phyloP scores from a whole-genome alignment of 2,888 invertebrate species.

The Pandemis heparana region DNA sequence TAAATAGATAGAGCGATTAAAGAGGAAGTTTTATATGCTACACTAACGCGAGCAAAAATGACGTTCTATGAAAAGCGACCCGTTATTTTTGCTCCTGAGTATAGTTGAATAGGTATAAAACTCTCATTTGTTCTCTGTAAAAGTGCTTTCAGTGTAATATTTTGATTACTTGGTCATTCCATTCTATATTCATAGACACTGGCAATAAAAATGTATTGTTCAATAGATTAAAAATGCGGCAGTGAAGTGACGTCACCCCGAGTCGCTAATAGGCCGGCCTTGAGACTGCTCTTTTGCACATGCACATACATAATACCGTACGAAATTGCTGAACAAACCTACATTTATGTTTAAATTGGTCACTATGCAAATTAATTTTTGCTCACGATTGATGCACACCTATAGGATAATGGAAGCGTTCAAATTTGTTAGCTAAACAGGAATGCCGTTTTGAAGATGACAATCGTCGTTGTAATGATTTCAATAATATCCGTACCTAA shows the following conservation, averaged over 20 bases:
- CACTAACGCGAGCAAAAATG: too few species aligned
- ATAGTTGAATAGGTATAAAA: too few species aligned
- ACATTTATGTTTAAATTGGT: conserved; percentile 11
- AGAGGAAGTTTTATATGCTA: too few species aligned
- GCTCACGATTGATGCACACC: neutral
- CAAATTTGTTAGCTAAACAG: neutral
- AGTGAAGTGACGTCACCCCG: conserved; percentile 61
- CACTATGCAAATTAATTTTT: conserved; percentile 10
- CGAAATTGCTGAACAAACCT: conserved; percentile 15
- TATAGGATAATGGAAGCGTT: neutral
- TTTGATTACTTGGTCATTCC: neutral
- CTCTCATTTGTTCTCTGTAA: neutral
- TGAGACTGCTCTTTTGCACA: conserved; percentile 46
- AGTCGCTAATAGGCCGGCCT: conserved; percentile 59
- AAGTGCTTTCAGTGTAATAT: neutral
- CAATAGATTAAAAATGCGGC: conserved; percentile 56
- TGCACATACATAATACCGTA: conserved; percentile 8
- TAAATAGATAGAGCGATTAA: too few species aligned
- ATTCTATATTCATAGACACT: neutral
- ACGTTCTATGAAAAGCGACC: too few species aligned
- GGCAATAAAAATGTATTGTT: conserved; percentile 29
- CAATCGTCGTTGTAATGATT: too few species aligned
- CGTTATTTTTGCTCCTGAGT: too few species aligned
- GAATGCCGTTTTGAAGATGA: neutral
- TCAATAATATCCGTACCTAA: too few species aligned